phyloP scores from a whole-genome alignment of 2,113 vertebrate genomes.

The Tamias sibiricus region DNA sequence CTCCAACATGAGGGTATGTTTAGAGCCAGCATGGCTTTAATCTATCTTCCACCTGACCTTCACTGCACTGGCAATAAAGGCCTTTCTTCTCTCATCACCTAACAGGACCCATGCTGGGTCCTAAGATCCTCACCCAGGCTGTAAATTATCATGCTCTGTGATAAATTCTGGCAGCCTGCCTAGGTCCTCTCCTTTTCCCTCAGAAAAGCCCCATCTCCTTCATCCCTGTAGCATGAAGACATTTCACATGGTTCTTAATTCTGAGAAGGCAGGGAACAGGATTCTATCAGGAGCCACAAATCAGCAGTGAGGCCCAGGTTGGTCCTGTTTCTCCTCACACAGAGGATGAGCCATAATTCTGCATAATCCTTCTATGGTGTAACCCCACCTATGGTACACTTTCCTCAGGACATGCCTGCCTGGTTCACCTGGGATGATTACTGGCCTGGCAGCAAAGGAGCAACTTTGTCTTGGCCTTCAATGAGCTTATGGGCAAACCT shows the following conservation, averaged over 20 bases:
- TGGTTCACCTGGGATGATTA: neutral
- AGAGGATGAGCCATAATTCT: neutral
- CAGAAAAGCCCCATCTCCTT: neutral
- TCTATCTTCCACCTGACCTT: neutral
- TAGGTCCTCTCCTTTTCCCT: neutral
- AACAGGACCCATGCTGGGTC: neutral
- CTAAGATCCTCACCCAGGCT: neutral
- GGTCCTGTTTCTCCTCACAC: neutral
- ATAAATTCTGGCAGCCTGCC: neutral
- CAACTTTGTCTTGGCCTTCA: neutral
- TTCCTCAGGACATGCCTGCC: neutral
- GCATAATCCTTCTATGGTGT: neutral
- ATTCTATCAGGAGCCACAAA: neutral
- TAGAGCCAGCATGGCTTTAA: neutral
- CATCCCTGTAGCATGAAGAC: neutral
- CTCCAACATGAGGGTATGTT: neutral
- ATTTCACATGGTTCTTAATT: neutral
- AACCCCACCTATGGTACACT: neutral
- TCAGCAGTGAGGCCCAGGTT: neutral
- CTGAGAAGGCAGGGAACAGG: neutral
- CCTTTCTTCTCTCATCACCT: neutral
- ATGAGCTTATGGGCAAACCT: conserved; percentile 9
- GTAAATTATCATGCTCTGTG: neutral
- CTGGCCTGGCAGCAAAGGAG: neutral
- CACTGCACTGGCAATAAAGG: neutral